Conservation (phyloP, 2,113 vertebrate species). For the Marcusenius ussheri region DNA sequence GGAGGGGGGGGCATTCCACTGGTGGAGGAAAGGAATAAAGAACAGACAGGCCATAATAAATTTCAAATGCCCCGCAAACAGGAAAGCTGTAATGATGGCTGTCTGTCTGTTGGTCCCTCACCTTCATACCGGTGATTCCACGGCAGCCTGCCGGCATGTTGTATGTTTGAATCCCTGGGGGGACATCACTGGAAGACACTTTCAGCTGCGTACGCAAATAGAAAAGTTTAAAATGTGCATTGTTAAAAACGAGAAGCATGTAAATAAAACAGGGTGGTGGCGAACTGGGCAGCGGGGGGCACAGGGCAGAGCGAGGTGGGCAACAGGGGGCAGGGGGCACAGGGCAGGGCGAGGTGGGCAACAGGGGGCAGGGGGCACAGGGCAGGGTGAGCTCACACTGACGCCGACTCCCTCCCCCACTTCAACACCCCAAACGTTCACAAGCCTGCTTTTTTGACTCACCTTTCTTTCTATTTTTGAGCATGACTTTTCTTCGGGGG, state of each 20-base stretch:
- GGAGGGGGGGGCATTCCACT: neutral
- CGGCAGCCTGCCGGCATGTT: neutral
- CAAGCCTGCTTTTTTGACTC: neutral
- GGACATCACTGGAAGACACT: no score
- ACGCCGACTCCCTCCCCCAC: neutral
- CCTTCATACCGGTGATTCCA: neutral
- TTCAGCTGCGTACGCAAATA: neutral
- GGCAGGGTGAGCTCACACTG: no score
- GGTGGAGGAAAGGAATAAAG: slow-evolving; percentile 65
- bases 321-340: neutral
- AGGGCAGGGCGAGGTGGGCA: no score
- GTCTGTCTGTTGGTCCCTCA: neutral
- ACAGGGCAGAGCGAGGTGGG: neutral
- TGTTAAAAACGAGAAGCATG: neutral
- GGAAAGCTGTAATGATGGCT: neutral
- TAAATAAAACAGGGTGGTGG: neutral
- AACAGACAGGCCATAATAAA: slow-evolving; percentile 45
- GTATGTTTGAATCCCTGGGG: neutral
- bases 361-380: neutral
- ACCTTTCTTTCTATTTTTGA: neutral
- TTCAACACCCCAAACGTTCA: neutral
- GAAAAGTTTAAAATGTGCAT: neutral
- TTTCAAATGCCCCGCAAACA: slow-evolving; percentile 63
- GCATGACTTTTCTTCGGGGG: neutral
- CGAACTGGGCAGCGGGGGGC: neutral